phyloP scores from a whole-genome alignment of 2,888 invertebrate species.

The Malacosoma neustria region DNA sequence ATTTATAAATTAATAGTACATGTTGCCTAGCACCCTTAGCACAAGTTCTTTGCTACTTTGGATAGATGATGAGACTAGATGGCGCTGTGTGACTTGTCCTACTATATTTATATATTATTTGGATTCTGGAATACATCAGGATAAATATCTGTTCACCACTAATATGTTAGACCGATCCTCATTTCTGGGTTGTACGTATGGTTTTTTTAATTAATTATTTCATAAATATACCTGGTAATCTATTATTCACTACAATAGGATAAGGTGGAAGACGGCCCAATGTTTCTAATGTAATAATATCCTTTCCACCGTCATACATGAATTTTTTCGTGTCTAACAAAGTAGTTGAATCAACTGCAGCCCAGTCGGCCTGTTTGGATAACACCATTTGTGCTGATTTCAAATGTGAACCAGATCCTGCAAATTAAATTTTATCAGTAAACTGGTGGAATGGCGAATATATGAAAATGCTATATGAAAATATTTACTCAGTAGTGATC shows the following conservation, averaged over 20 bases:
- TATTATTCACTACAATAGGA: slow-evolving; percentile 76
- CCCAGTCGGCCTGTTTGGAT: slow-evolving; percentile 76
- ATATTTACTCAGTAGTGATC: slow-evolving; percentile 65
- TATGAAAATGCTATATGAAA: neutral
- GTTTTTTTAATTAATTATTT: neutral
- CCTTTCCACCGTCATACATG: slow-evolving; percentile 73
- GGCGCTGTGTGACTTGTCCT: too few species aligned
- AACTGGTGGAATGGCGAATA: too few species aligned
- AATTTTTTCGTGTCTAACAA: slow-evolving; percentile 68
- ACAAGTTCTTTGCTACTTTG: too few species aligned
- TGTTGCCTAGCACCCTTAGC: too few species aligned
- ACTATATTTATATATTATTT: too few species aligned
- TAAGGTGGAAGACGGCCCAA: slow-evolving; percentile 80
- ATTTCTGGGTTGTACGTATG: too few species aligned
- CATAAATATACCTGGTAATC: slow-evolving; percentile 63
- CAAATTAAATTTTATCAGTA: slow-evolving; percentile 6
- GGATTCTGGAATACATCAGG: too few species aligned
- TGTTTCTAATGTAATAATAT: slow-evolving; percentile 73
- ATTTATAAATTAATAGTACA: too few species aligned
- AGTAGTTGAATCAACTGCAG: slow-evolving; percentile 78
- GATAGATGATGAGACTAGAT: too few species aligned
- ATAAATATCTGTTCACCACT: too few species aligned
- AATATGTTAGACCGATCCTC: too few species aligned
- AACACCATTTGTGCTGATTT: slow-evolving; percentile 77
- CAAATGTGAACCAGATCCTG: slow-evolving; percentile 76